Evolutionary conservation across 2,113 vertebrate species (phyloP), one percentile per base, ranked within the genome.

Genomic region (Pleuronectes platessa): DNA sequence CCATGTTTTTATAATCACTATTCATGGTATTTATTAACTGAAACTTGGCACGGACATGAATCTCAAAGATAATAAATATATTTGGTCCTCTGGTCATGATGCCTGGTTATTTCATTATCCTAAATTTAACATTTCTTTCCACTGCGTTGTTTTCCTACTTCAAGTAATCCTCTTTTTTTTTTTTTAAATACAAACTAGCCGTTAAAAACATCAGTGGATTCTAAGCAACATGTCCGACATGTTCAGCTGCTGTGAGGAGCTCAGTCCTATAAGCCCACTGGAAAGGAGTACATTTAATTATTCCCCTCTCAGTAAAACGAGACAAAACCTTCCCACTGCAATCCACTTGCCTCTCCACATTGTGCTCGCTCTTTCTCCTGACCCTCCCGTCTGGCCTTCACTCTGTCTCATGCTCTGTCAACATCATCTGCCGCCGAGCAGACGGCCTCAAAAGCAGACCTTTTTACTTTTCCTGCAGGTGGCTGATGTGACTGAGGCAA

Each of bases 381-480:
- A 88, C 76, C 86, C 75, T 72, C 71, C 81, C 61, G 68, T 85
- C 88, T 87, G 73, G 74, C 84, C 82, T 90, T 87, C 83, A 71
- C 76, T 78, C 81, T 10, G 70, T 90, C 83, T 90, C 86, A 79
- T 91, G 75, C 83, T 90, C 87, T 86, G 85, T 90, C 90, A 90
- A 84, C 86, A 92, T 93, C 88, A 87, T 92, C 87, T 90, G 90
- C 80, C 21, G 61, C 51, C 79, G 84, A 87, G 89, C 82, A 86
- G 81, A 86, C 85, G 24, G 83, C 66, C 83, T 89, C 83, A 83
- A 86, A 90, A 83, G 87, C 74, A 13, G 37, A 88, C 76, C 74
- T 71, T 86, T 85, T 88, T 80, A 74, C 79, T 91, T 76, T 54
- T 93, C 67, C 89, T 89, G 92, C 92, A 93, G 92, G 92, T 93